phyloP scores from a whole-genome alignment of 2,113 vertebrate genomes.

The Hyperopisus bebe region DNA sequence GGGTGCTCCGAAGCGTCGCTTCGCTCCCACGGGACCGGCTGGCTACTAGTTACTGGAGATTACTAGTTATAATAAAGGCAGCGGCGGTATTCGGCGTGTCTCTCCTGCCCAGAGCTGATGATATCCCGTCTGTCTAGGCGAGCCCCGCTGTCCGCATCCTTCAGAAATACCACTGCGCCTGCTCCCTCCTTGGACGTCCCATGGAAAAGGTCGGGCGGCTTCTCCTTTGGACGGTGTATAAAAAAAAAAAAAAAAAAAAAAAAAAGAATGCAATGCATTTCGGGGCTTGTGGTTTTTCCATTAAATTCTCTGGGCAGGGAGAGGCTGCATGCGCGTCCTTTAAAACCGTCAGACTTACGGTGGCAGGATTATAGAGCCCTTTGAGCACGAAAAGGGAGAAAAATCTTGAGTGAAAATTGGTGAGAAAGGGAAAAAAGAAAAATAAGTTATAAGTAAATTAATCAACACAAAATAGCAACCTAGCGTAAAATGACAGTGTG shows the following conservation, averaged over 20 bases:
- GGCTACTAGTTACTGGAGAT: background rate
- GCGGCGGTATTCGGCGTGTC: background rate
- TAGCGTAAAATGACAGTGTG: background rate
- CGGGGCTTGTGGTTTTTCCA: conserved; percentile 12
- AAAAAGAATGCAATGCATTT: background rate
- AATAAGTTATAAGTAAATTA: background rate
- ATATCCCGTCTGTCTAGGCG: conserved; percentile 30
- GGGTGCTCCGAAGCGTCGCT: conserved; percentile 13
- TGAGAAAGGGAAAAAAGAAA: background rate
- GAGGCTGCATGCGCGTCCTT: background rate
- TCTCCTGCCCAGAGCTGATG: conserved; percentile 24
- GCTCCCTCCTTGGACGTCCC: conserved; percentile 43
- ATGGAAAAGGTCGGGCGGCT: conserved; percentile 29
- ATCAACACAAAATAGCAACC: background rate
- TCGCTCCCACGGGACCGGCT: background rate
- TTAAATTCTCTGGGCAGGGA: background rate
- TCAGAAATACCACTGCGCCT: conserved; percentile 37
- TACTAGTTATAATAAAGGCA: background rate
- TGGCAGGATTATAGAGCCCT: background rate
- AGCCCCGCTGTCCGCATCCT: conserved; percentile 41
- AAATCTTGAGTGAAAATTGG: background rate
- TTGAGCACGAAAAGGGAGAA: background rate
- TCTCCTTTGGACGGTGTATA: background rate
- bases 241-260: background rate
- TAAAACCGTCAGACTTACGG: background rate